phyloP scores from a whole-genome alignment of 64 coral and sea anemone genomes.

The Stylophora pistillata region DNA sequence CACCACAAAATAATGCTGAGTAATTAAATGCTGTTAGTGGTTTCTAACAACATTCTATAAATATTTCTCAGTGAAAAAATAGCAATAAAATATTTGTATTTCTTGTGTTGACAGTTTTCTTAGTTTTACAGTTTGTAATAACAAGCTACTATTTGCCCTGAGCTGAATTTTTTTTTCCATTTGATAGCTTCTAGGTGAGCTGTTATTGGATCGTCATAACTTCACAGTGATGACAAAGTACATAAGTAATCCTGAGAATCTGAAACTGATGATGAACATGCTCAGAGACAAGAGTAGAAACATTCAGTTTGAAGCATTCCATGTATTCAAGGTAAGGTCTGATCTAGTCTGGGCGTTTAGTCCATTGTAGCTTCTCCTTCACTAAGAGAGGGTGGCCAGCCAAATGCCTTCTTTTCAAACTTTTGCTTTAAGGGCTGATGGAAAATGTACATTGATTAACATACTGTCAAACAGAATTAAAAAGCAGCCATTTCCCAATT shows the following conservation, averaged over 20 bases:
- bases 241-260: constrained; percentile 96
- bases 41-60: too few relatives aligned
- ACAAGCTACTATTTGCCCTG: not conserved
- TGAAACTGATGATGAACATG: constrained; percentile 99
- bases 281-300: constrained; percentile 98
- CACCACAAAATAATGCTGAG: too few relatives aligned
- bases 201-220: constrained; percentile 94
- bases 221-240: constrained; percentile 96
- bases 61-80: too few relatives aligned
- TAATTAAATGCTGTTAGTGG: too few relatives aligned
- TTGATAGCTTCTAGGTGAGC: constrained; percentile 89
- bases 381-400: too few relatives aligned
- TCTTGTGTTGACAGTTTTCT: too few relatives aligned
- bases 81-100: too few relatives aligned
- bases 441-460: too few relatives aligned
- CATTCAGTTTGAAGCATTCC: constrained; percentile 99
- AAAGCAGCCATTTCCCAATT: too few relatives aligned
- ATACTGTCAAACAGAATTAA: too few relatives aligned
- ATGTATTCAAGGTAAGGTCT: constrained; percentile 93
- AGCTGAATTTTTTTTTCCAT: not conserved
- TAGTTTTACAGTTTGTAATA: not conserved
- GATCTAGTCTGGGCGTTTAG: not conserved
- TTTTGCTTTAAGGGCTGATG: too few relatives aligned
- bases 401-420: too few relatives aligned
- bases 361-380: not conserved